phyloP scores from a whole-genome alignment of 2,888 invertebrate species.

The Idaea aversata region DNA sequence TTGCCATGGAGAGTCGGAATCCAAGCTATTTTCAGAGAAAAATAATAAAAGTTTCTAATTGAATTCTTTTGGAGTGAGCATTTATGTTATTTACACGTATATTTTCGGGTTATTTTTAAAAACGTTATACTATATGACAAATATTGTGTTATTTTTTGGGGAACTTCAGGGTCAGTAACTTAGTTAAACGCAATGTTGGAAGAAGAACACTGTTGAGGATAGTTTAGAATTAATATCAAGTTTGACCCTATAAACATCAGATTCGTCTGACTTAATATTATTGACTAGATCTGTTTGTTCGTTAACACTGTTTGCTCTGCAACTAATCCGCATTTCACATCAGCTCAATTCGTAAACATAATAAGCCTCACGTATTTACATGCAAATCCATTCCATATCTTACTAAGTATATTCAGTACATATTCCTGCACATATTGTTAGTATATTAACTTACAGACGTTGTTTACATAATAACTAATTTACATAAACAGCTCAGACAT shows the following conservation, averaged over 20 bases:
- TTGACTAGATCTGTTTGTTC: too few species aligned
- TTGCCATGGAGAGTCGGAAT: background rate
- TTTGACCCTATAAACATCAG: too few species aligned
- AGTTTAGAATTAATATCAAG: too few species aligned
- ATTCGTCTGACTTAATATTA: too few species aligned
- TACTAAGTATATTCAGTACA: background rate
- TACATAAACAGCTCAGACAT: conserved; percentile 1
- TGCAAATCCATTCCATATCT: background rate
- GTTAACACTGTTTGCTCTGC: too few species aligned
- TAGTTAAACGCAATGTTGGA: too few species aligned
- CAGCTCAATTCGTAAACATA: background rate
- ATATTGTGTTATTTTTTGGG: background rate
- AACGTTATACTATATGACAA: background rate
- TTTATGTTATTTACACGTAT: background rate
- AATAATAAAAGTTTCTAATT: background rate
- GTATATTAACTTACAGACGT: background rate
- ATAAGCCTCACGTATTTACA: background rate
- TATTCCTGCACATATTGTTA: background rate
- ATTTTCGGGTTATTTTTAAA: background rate
- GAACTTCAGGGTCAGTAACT: background rate
- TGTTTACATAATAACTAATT: background rate
- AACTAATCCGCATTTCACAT: too few species aligned
- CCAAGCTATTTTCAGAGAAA: background rate
- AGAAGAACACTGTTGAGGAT: too few species aligned
- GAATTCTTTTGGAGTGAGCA: background rate